Evolutionary conservation across 2,888 invertebrate genomes (phyloP), one percentile per base, ranked within the genome.

Genomic region (Drosophila sordidula): DNA sequence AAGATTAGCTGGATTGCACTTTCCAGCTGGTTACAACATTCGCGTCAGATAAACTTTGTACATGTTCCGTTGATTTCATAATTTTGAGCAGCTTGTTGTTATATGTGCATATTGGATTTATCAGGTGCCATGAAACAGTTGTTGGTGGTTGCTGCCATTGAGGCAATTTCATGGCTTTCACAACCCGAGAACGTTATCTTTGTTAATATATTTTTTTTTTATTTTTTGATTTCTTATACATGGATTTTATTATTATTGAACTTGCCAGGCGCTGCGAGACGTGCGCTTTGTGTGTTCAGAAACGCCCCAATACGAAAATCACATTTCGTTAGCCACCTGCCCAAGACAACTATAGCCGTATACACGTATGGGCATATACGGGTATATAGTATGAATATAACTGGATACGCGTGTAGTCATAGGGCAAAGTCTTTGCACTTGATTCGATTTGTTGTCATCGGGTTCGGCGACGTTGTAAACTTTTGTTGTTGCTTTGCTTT

Each of bases 381-480:
- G 26, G 16, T 49, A 41, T 42, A 9, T 41, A 14, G 51, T 2
- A 5, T 25, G 34, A 39, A 41, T 69, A 26, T 51, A 47, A 47
- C 32, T 70, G 47, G 47, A 52, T 70, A 18, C 55, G 29, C 36
- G 36, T 70, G 64, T 80, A 89, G 81, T 90, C 90, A 89, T 87
- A 79, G 89, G 85, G 77, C 89, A 90, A 90, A 90, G 89, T 90
- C 87, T 87, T 55, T 58, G 70, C 64, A 77, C 72, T 71, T 67
- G 87, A 68, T 72, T 73, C 66, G 67, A 75, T 79, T 82, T 73
- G 80, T 83, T 81, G 82, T 83, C 73, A 71, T 78, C 73, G 54
- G 14, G 54, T 36, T 54, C 44, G 69, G 25, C 39, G 52, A 58
- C 64, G 46, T 45, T 65, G 49, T 50, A 22, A 42, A 14, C 47